phyloP scores from a whole-genome alignment of 53 echinoderm and acorn worm genomes.

The Pentamera pediparva region DNA sequence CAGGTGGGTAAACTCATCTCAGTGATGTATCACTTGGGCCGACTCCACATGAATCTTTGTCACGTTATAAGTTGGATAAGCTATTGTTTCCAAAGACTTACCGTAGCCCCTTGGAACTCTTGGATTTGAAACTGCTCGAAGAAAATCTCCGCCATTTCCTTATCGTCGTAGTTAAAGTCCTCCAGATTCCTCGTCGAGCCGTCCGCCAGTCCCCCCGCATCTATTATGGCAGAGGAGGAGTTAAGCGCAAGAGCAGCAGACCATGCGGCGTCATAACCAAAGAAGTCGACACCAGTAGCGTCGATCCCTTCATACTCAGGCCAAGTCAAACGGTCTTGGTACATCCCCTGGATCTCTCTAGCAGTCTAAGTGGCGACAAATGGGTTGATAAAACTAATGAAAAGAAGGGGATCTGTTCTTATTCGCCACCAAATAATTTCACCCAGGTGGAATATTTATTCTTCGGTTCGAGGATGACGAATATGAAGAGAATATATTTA shows the following conservation, averaged over 20 bases:
- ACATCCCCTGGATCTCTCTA: neutral
- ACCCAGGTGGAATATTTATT: no score
- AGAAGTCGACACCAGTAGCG: constrained; percentile 31
- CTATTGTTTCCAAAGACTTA: constrained; percentile 26
- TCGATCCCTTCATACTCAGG: neutral
- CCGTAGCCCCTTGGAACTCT: constrained; percentile 49
- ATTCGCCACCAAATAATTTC: neutral
- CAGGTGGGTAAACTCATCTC: neutral
- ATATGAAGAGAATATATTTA: no score
- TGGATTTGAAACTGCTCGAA: constrained; percentile 33
- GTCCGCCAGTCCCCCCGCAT: constrained; percentile 29
- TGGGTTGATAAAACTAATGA: no score
- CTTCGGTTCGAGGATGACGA: no score
- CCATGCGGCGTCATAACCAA: constrained; percentile 52
- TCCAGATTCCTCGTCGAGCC: constrained; percentile 39
- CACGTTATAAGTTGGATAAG: neutral
- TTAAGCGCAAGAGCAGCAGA: constrained; percentile 50
- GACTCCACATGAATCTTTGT: no score
- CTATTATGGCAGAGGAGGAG: constrained; percentile 40
- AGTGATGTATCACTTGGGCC: no score
- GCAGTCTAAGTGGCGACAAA: neutral
- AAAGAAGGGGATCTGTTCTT: neutral
- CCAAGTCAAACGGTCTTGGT: neutral
- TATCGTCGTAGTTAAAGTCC: constrained; percentile 60
- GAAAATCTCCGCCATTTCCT: constrained; percentile 54